Base-by-base conservation (phyloP, 2,888 invertebrate species). In the Pherbina coryleti region DNA sequence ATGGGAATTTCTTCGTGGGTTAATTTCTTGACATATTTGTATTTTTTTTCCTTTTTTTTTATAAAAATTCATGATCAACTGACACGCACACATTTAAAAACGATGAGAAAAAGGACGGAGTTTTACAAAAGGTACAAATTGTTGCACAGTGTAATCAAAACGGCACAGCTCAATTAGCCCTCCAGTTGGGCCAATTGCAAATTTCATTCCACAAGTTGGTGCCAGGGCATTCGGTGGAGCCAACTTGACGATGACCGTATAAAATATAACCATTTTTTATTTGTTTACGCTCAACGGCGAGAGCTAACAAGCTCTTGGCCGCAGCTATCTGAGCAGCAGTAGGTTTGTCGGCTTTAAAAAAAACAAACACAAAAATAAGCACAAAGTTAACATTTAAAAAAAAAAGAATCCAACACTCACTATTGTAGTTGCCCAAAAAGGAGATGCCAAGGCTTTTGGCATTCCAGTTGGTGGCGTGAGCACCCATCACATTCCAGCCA, bases 191-290 rank as follows among this genome's bases (percentile, higher is more conserved):
- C 94, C 94, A 94, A 0, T 88, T 91, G 8, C 90, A 87, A 19
- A 94, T 92, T 79, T 92, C 91, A 3, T 90, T 83, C 80, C 91
- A 91, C 0, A 94, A 89, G 0, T 91, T 90, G 14, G 90, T 90
- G 0, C 94, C 94, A 0, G 94, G 94, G 80, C 94, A 94, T 81
- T 92, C 92, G 0, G 94, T 94, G 2, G 88, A 86, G 76, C 90
- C 86, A 0, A 91, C 91, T 84, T 92, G 92, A 72, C 91, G 88
- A 86, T 94, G 94, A 0, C 93, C 94, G 0, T 93, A 89, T 49
- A 94, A 87, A 70, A 90, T 91, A 85, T 93, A 93, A 80, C 91
- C 89, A 2, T 90, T 84, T 17, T 86, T 85, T 31, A 94, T 91
- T 86, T 90, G 91, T 3, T 93, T 93, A 2, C 90, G 86, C 4